Evolutionary conservation across 2,888 invertebrate species (phyloP), one percentile per base, ranked within the genome.

Genomic region (Lepidocyrtinus sp.): DNA sequence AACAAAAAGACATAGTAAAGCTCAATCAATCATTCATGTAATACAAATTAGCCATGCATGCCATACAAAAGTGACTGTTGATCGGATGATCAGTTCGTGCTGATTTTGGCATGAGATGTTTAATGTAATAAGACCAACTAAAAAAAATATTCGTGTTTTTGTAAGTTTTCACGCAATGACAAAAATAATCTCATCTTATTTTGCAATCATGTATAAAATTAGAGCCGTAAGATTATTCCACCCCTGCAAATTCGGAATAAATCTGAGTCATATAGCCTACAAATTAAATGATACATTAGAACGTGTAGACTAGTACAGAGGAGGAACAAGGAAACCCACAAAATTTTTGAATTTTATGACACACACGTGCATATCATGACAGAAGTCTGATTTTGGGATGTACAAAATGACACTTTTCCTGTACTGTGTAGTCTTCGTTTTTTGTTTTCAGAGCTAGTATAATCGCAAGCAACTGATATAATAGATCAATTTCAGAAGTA

Each of bases 271-370:
- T 55, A n/a, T 17, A n/a, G 55, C 2, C 36, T 36, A 55, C 55
- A 55, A 55, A 55, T 55, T 55, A n/a, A 55, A 55, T 55, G 55
- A 55, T 55, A 9, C 55, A 55, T 55, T n/a, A 2, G n/a, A n/a
- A n/a, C n/a, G n/a, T n/a, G n/a, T n/a, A n/a, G n/a, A n/a, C n/a
- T n/a, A n/a, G n/a, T n/a, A n/a, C n/a, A n/a, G n/a, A n/a, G n/a
- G n/a, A n/a, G n/a, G n/a, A n/a, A n/a, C n/a, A n/a, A n/a, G n/a
- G n/a, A n/a, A n/a, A 55, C 9, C 55, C 55, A 55, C 55, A 55
- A n/a, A 55, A n/a, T n/a, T 17, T 55, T n/a, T n/a, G n/a, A 55
- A 55, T 55, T 55, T 55, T 55, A 55, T 55, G 5, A 55, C 55
- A 7, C 55, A 55, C 55, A 55, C 55, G 55, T 55, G 55, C 55